A percentile compares a stretch with the other conserved stretches of the same genome.
phyloP scores from a whole-genome alignment of 2,797 vertebrate genomes.

The Propithecus perrieri region DNA sequence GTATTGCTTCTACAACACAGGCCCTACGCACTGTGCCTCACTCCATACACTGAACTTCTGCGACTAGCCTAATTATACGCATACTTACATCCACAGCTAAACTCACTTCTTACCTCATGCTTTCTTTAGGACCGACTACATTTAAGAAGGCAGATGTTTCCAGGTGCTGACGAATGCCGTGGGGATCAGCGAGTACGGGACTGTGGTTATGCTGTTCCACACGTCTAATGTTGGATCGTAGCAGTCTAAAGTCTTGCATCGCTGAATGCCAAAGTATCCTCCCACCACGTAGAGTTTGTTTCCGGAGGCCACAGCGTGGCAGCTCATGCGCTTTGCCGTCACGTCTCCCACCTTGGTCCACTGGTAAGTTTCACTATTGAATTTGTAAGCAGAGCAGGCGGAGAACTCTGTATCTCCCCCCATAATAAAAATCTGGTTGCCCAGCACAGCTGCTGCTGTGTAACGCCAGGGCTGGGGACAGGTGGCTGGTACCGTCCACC shows the following conservation, averaged over 20 bases:
- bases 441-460: constrained; percentile 97
- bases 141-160: constrained; percentile 97
- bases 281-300: constrained; percentile 99
- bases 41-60: background rate
- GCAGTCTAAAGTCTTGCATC: constrained; percentile 99
- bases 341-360: constrained; percentile 99
- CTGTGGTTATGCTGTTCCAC: constrained; percentile 99
- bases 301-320: constrained; percentile 98
- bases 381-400: constrained; percentile 98
- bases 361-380: constrained; percentile 98
- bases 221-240: constrained; percentile 96
- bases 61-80: background rate
- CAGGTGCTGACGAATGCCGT: constrained; percentile 99
- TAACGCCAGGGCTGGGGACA: constrained; percentile 99
- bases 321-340: constrained; percentile 99
- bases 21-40: background rate
- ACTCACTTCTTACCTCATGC: constrained; percentile 80
- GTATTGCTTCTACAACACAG: background rate
- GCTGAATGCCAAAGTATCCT: constrained; percentile 99
- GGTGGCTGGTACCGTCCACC: constrained; percentile 97
- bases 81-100: background rate
- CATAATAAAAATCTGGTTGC: constrained; percentile 99
- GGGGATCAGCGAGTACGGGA: constrained; percentile 98
- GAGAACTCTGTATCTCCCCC: constrained; percentile 99
- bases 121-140: background rate